phyloP scores from a whole-genome alignment of 2,888 invertebrate species.

The Drosophila pseudotalamancana region DNA sequence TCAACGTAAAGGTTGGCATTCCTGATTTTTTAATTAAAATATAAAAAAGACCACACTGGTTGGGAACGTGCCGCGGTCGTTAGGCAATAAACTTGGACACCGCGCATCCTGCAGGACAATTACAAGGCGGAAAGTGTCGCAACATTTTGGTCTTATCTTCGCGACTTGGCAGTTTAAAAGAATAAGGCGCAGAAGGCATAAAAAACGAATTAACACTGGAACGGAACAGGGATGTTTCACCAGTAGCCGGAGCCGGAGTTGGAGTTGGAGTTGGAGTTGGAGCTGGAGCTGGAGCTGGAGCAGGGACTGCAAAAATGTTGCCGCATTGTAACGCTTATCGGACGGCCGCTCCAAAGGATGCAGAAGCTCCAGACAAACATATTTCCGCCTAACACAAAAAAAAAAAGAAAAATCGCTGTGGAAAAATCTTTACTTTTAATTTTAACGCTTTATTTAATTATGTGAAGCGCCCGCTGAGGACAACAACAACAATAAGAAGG shows the following conservation, averaged over 20 bases:
- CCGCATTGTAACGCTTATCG: conserved; percentile 51
- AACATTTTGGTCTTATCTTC: conserved; percentile 69
- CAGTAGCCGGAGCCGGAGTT: too few species aligned
- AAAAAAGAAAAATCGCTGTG: conserved; percentile 41
- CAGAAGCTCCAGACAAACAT: conserved; percentile 56
- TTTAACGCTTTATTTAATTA: conserved; percentile 82
- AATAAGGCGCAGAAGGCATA: conserved; percentile 54
- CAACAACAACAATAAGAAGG: conserved; percentile 46
- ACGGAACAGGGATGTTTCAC: conserved; percentile 3
- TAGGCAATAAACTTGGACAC: conserved; percentile 82
- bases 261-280: too few species aligned
- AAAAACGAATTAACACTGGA: conserved; percentile 62
- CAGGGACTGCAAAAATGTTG: conserved; percentile 31
- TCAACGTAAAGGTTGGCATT: conserved; percentile 42
- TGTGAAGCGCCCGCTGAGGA: conserved; percentile 66
- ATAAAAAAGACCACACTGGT: conserved; percentile 57
- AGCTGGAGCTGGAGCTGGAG: too few species aligned
- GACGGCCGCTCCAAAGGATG: conserved; percentile 29
- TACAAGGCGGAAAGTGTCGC: conserved; percentile 74
- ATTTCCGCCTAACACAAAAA: conserved; percentile 47
- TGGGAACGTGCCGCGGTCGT: conserved; percentile 78
- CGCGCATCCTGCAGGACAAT: conserved; percentile 63
- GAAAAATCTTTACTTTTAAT: conserved; percentile 78
- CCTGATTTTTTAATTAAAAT: conserved; percentile 60
- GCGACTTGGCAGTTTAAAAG: conserved; percentile 56